Evolutionary conservation across 2,888 invertebrate genomes (phyloP).

Genomic region (Macrophya alboannulata): DNA sequence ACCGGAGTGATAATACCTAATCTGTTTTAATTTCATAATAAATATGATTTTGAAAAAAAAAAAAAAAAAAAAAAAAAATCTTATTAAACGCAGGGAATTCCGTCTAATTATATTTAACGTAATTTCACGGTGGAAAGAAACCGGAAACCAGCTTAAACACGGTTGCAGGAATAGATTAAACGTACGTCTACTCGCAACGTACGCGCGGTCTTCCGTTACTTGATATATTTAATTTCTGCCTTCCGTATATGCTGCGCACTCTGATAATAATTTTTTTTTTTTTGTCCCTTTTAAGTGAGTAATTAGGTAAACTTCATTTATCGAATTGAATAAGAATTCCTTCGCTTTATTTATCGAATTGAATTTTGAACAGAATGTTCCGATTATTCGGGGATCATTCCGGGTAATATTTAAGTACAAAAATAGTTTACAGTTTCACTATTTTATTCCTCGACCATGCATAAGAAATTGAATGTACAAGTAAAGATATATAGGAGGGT

Average conservation of each 20-base stretch:
- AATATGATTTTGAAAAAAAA: background rate
- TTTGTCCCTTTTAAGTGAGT: background rate
- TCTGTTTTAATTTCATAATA: background rate
- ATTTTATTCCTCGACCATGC: background rate
- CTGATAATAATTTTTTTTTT: background rate
- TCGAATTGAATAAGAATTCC: background rate
- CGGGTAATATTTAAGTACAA: background rate
- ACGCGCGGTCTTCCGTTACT: slow-evolving; percentile 20
- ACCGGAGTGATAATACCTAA: background rate
- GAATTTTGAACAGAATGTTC: background rate
- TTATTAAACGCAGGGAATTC: background rate
- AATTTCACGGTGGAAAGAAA: slow-evolving; percentile 21
- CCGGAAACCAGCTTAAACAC: background rate
- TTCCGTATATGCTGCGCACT: background rate
- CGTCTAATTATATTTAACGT: background rate
- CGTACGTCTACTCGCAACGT: background rate
- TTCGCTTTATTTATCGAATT: background rate
- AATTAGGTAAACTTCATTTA: background rate
- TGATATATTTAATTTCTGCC: slow-evolving; percentile 30
- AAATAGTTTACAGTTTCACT: background rate
- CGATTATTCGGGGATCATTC: background rate
- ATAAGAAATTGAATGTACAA: background rate
- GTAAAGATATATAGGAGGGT: background rate
- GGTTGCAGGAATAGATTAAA: slow-evolving; percentile 12
- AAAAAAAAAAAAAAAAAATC: background rate